Evolutionary conservation across 2,888 invertebrate genomes (phyloP), one percentile per base, ranked within the genome.

Genomic region (Furcula furcula): DNA sequence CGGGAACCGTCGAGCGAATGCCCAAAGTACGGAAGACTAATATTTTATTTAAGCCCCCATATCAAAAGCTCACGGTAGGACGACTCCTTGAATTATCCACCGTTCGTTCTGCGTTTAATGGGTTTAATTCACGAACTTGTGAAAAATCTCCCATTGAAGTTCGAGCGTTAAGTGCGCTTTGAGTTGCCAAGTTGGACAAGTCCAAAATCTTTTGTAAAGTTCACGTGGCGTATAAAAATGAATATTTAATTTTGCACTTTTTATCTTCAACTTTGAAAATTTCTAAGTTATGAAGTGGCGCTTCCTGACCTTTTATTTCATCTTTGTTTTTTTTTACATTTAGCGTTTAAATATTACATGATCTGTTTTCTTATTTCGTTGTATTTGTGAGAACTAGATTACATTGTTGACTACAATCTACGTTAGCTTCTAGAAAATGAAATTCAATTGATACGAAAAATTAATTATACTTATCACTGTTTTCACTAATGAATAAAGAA

Each of bases 11-110:
- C 4, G 9, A 28, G 37, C 41, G 34, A 31, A 21, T 52, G 48
- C 46, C 52, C 55, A 55, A 55, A 39, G 33, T 35, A 27, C 32
- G 34, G 23, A 46, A 52, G 55, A 40, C 53, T 64, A 47, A 74
- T 75, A 72, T 72, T 67, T 77, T 76, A 78, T 77, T 77, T 65
- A 72, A 75, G 61, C 56, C 60, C 63, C 68, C 69, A 71, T 65
- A 72, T 67, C 62, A 55, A 52, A 55, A 36, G 48, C 65, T 52
- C 55, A 60, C 60, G 64, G 59, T 60, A 59, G 58, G 51, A 46
- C 46, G 64, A 52, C 50, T 55, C 34, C 51, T 59, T 70, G 73
- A 78, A 68, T 75, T 73, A 75, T 72, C 65, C 67, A 63, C 65
- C 61, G 55, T 55, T 54, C 61, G 55, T 55, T 54, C 75, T 79